phyloP scores from a whole-genome alignment of 1,140 invertebrate species.

The Danaus melanippus region DNA sequence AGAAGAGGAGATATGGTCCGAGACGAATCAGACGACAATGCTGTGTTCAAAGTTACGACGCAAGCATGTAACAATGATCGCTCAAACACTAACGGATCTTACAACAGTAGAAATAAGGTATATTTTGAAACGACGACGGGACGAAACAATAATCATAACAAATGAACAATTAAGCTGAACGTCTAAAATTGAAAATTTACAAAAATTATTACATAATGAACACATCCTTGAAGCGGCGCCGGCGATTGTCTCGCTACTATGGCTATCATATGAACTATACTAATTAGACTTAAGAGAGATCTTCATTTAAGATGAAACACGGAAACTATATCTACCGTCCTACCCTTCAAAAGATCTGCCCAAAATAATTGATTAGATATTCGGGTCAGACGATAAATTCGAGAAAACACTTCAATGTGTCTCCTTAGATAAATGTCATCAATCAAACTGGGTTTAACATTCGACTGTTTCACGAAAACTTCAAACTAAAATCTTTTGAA shows the following conservation, averaged over 20 bases:
- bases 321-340: too few relatives aligned
- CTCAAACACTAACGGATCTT: too few relatives aligned
- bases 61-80: slow-evolving; percentile 18
- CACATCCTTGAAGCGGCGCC: slow-evolving; percentile 19
- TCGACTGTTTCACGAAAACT: not conserved
- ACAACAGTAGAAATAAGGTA: slow-evolving; percentile 7
- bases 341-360: too few relatives aligned
- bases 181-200: slow-evolving; percentile 24
- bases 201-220: slow-evolving; percentile 27
- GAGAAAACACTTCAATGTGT: too few relatives aligned
- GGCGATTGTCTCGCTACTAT: slow-evolving; percentile 4
- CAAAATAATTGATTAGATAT: too few relatives aligned
- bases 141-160: slow-evolving; percentile 24
- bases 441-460: too few relatives aligned
- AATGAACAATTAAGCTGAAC: slow-evolving; percentile 30
- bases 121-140: slow-evolving; percentile 2
- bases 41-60: not conserved
- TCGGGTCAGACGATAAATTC: too few relatives aligned
- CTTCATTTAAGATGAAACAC: too few relatives aligned
- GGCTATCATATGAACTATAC: too few relatives aligned
- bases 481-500: too few relatives aligned
- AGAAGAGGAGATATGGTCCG: slow-evolving; percentile 10
- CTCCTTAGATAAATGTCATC: too few relatives aligned
- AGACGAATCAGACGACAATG: slow-evolving; percentile 10
- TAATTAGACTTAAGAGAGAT: too few relatives aligned